Conservation (phyloP, 2,888 invertebrate genomes). For the Eugnorisma glareosa region DNA sequence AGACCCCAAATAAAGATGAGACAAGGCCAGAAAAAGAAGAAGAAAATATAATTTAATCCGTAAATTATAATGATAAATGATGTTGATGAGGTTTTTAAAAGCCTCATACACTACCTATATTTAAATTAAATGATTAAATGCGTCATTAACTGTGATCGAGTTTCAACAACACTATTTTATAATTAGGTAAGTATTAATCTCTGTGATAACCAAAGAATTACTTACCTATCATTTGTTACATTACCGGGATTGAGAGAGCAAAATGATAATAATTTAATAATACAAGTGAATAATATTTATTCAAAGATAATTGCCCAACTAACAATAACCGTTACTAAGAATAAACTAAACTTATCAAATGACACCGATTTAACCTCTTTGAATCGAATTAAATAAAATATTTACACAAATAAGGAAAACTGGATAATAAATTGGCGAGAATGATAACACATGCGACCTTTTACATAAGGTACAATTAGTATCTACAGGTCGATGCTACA, state of each 20-base stretch:
- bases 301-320: conserved; percentile 20
- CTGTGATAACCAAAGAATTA: conserved; percentile 6
- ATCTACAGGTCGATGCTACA: not conserved
- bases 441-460: not conserved
- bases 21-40: no score
- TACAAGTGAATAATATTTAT: conserved; percentile 26
- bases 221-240: not conserved
- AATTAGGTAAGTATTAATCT: not conserved
- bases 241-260: not conserved
- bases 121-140: not conserved
- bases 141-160: not conserved
- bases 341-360: conserved; percentile 31
- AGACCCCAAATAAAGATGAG: no score
- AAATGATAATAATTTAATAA: not conserved
- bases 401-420: conserved; percentile 6
- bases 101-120: no score
- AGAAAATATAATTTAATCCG: no score
- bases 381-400: conserved; percentile 6
- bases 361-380: conserved; percentile 28
- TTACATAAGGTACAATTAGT: not conserved
- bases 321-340: conserved; percentile 21
- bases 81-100: no score
- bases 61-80: no score
- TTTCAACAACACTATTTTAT: not conserved
- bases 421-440: not conserved